Evolutionary conservation across 2,888 invertebrate genomes (phyloP), one percentile per base, ranked within the genome.

Genomic region (Globia sparganii): DNA sequence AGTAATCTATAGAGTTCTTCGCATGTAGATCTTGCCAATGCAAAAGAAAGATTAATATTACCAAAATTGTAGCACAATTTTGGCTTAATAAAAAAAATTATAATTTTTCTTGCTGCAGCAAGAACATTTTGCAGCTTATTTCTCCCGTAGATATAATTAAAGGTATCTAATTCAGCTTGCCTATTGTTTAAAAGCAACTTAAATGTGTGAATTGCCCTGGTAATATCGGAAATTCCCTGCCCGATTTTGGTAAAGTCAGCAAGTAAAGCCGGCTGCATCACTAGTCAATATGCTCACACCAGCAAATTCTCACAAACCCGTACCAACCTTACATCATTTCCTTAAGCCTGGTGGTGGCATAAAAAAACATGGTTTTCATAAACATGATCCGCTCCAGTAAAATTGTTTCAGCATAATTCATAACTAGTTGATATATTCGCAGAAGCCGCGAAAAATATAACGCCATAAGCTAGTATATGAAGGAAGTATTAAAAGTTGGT

Each of bases 361-460:
- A 86, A 85, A 84, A 84, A 80, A 80, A 80, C 80, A 80, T 80
- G 72, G 43, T 77, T 80, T 85, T 77, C 77, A 86, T 86, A 83
- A 85, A 83, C 71, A 77, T 72, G 62, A 78, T 76, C 25, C 72
- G 72, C 37, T 21, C 28, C 53, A 74, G 64, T 66, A 65, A 85
- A 85, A 86, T 86, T 86, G 77, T 87, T 81, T 76, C 71, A 77
- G 77, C 83, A 83, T 83, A 75, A 85, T 80, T 76, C 72, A 83
- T 80, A 77, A 68, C 67, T 49, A 65, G 69, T 68, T 83, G 77
- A 83, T 86, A 79, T 77, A 75, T 81, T 64, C 75, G 53, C 75
- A 56, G 25, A 68, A 72, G 49, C 61, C 37, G 68, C 72, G 65
- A 78, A 77, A 73, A 84, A 86, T 83, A 64, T 83, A 73, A 78